Evolutionary conservation across 2,888 invertebrate genomes (phyloP).

Genomic region (Eucera pruinosa): DNA sequence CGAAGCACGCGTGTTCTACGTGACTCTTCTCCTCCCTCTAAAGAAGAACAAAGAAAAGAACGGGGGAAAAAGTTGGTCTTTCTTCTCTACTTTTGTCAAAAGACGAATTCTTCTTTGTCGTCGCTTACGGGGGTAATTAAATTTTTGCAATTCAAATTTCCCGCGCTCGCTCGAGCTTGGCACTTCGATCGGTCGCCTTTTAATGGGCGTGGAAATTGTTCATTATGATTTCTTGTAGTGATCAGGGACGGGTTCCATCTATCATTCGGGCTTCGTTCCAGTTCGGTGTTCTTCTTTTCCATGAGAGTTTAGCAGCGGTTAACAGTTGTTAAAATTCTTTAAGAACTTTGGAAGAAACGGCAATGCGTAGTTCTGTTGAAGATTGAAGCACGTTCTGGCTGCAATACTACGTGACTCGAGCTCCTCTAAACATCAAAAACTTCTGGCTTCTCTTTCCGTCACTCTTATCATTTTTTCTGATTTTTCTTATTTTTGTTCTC

Average conservation of each 20-base stretch:
- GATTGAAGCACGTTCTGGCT: constrained; percentile 66
- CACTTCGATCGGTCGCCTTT: not conserved
- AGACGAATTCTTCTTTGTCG: constrained; percentile 1
- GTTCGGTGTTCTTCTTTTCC: constrained; percentile 8
- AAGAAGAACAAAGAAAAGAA: not conserved
- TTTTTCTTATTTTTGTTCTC: not conserved
- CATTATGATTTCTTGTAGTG: not conserved
- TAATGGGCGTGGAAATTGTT: constrained; percentile 1
- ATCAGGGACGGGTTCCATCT: not conserved
- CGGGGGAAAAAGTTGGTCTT: not conserved
- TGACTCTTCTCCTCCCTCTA: constrained; percentile 23
- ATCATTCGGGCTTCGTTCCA: not conserved
- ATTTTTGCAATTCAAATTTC: constrained; percentile 31
- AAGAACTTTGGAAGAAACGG: constrained; percentile 36
- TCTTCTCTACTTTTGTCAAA: not conserved
- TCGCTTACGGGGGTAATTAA: constrained; percentile 18
- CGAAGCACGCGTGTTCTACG: constrained; percentile 40
- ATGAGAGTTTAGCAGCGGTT: too few species aligned
- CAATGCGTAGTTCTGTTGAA: constrained; percentile 50
- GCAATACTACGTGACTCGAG: constrained; percentile 62
- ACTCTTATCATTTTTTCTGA: not conserved
- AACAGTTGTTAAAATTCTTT: constrained; percentile 40
- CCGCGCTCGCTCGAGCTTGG: not conserved
- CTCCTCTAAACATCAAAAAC: constrained; percentile 31
- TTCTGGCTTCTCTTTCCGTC: not conserved